Percentiles rank a stretch among this genome's conserved stretches.
Conservation (phyloP, 1,140 invertebrate species). For the Aphis gossypii region DNA sequence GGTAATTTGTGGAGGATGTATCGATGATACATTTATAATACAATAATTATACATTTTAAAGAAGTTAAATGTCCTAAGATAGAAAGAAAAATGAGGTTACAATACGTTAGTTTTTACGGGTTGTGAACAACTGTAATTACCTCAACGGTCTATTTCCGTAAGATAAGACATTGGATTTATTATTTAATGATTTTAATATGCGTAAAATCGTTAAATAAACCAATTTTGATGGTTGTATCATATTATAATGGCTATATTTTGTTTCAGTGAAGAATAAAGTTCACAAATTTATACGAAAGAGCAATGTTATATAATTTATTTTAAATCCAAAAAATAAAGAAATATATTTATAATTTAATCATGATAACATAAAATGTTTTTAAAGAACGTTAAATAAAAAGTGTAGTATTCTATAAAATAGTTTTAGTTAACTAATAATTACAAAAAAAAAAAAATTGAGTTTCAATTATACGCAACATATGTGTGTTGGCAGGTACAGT, state of each 20-base stretch:
- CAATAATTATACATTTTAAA: slow-evolving; percentile 13
- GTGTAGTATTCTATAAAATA: neutral
- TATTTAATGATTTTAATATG: slow-evolving; percentile 4
- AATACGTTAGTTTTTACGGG: neutral
- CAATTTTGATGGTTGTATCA: neutral
- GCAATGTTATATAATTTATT: neutral
- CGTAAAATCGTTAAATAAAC: neutral
- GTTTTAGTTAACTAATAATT: neutral
- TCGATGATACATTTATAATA: neutral
- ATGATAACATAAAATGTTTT: neutral
- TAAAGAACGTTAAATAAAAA: neutral
- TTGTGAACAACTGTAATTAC: neutral
- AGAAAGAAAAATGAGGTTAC: neutral
- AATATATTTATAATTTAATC: neutral
- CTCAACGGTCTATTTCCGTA: slow-evolving; percentile 41
- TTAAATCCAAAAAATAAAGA: neutral
- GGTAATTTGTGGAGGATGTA: neutral
- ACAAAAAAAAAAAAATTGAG: neutral
- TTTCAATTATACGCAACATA: too few relatives aligned
- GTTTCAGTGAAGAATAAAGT: neutral
- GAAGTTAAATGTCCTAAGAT: neutral
- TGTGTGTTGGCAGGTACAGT: too few relatives aligned
- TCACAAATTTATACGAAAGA: neutral
- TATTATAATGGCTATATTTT: neutral
- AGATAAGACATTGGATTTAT: neutral